Evolutionary conservation across 2,888 invertebrate species (phyloP), one percentile per base, ranked within the genome.

Genomic region (Portevinia maculata): DNA sequence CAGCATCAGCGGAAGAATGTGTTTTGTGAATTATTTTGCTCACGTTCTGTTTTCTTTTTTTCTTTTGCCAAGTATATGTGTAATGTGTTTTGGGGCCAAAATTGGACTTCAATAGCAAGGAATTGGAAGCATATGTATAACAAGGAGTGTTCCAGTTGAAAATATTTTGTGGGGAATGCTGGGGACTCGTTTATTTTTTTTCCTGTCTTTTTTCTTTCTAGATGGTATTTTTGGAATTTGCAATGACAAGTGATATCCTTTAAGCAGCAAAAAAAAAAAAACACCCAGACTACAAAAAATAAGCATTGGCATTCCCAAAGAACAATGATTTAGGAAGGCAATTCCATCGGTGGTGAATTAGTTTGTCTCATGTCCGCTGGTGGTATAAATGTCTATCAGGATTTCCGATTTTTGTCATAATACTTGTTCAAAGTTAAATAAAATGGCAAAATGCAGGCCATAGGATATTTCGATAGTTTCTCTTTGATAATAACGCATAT

Each of bases 11-110:
- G 62, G 65, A 78, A 50, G 71, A 83, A 83, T 78, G 78, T 78
- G 76, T 78, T 83, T 78, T 78, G 78, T 78, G 83, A 83, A 78
- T 83, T 83, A 83, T 83, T 83, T 83, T 62, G 30, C 78, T 83
- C 83, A 83, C 83, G 83, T 83, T 44, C 83, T 44, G 62, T 44
- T 69, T 74, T 60, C 53, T 73, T 73, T 65, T 79, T 19, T 39
- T 41, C 1, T 13, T 39, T 7, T 65, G 46, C 52, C 30, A 52
- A 41, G 30, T 46, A 34, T 37, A 34, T 59, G 34, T 52, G 39
- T 39, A 15, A 15, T 62, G 21, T 74, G 65, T 24, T 62, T 55
- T 64, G 60, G 28, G 50, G 55, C 71, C 64, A 64, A 78, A 76
- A 78, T 70, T 78, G 78, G 57, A 57, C 59, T 65, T 34, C 59